A percentile compares a stretch with the other conserved stretches of the same genome.
These are phyloP conservation scores for Panurus biarmicus DNA, from an alignment of 2,113 vertebrate species.

Conservation along the genomic window DNA sequence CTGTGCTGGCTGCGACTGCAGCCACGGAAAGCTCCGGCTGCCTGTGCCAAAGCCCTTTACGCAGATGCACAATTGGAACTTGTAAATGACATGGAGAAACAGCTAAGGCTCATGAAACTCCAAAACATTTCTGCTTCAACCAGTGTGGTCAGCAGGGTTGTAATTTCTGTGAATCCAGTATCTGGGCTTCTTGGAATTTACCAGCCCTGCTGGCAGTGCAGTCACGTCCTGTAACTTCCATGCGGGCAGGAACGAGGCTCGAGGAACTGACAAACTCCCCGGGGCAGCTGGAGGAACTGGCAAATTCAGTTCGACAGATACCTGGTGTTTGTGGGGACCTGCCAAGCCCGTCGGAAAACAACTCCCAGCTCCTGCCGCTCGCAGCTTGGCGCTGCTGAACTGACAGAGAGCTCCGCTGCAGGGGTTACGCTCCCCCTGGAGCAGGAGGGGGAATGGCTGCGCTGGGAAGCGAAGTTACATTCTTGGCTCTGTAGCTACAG, in stretches of 20 bases:
- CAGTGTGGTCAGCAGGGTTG: constrained; percentile 20
- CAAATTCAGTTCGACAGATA: constrained; percentile 10
- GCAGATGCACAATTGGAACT: background rate
- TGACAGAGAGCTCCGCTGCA: background rate
- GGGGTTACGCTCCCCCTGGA: background rate
- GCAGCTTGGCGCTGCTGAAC: background rate
- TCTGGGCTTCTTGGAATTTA: constrained; percentile 47
- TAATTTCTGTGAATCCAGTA: constrained; percentile 44
- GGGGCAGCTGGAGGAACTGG: background rate
- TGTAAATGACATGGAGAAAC: constrained; percentile 6
- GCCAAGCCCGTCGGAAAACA: constrained; percentile 9
- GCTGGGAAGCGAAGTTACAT: background rate
- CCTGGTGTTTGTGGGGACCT: background rate
- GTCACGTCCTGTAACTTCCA: background rate
- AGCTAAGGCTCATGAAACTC: constrained; percentile 2
- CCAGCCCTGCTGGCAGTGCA: background rate
- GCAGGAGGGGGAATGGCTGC: background rate
- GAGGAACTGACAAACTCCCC: constrained; percentile 21
- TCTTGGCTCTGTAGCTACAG: background rate
- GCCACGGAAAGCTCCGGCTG: background rate
- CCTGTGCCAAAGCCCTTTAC: constrained; percentile 28
- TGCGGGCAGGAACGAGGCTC: background rate
- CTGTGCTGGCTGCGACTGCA: background rate
- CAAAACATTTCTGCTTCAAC: background rate
- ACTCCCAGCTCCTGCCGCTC: background rate